A percentile compares a stretch with the other conserved stretches of the same genome.
Conservation (phyloP, 2,888 invertebrate species). For the Taphrorychus bicolor region DNA sequence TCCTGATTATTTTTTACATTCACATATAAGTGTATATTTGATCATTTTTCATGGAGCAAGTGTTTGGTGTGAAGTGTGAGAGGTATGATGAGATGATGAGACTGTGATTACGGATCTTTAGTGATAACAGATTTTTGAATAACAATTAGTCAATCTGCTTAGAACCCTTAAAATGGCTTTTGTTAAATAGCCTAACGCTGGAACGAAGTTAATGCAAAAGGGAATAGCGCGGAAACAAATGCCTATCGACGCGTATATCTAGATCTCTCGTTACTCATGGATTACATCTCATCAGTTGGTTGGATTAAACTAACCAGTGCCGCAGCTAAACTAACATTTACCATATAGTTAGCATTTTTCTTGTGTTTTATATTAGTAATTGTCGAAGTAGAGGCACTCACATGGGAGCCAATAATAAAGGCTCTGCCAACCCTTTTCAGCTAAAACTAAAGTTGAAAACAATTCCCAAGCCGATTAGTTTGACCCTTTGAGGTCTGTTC, state of each 20-base stretch:
- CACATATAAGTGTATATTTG: too few relatives aligned
- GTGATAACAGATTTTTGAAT: too few relatives aligned
- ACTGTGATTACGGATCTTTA: too few relatives aligned
- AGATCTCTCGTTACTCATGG: slow-evolving; percentile 56
- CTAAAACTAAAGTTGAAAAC: background rate
- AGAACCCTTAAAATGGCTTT: background rate
- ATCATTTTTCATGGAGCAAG: too few relatives aligned
- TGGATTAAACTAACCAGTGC: slow-evolving; percentile 47
- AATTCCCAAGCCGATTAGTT: slow-evolving; percentile 22
- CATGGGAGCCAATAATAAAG: background rate
- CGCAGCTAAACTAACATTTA: background rate
- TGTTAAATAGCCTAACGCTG: background rate
- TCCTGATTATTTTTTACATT: too few relatives aligned
- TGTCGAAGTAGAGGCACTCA: background rate
- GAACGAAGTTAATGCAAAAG: background rate
- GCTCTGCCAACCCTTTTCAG: background rate
- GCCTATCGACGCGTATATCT: slow-evolving; percentile 49
- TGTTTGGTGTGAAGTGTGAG: too few relatives aligned
- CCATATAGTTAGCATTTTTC: too few relatives aligned
- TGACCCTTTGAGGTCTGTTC: slow-evolving; percentile 22
- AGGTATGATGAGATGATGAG: too few relatives aligned
- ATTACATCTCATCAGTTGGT: slow-evolving; percentile 59
- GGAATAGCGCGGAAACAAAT: slow-evolving; percentile 45
- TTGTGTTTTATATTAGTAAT: too few relatives aligned
- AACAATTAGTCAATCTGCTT: too few relatives aligned